Percentiles rank a stretch among this genome's conserved stretches.
These are phyloP conservation scores for Corythornis cristatus DNA, from an alignment of 2,113 vertebrate genomes.

Conservation along the genomic window DNA sequence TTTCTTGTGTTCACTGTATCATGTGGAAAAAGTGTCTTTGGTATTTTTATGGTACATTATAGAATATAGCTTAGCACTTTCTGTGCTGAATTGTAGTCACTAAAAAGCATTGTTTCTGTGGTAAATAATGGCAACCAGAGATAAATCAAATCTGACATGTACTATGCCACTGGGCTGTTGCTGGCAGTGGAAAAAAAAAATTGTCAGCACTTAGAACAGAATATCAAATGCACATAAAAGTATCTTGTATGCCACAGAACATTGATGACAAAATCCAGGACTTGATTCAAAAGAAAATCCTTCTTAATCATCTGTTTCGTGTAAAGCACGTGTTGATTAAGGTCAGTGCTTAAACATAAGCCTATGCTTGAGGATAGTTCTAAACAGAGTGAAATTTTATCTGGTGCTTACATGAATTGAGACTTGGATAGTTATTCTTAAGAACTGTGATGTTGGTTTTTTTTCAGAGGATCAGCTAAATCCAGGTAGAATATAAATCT, in stretches of 20 bases:
- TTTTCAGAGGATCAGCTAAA: background rate
- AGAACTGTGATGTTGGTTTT: background rate
- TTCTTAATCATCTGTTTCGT: background rate
- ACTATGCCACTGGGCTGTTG: background rate
- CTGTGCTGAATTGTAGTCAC: slow-evolving; percentile 11
- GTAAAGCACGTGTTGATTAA: slow-evolving; percentile 16
- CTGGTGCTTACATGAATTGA: background rate
- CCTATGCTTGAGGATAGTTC: background rate
- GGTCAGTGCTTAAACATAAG: background rate
- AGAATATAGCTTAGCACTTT: background rate
- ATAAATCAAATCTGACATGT: slow-evolving; percentile 45
- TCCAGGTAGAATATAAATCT: background rate
- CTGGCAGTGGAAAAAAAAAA: background rate
- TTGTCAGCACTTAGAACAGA: background rate
- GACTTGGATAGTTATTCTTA: background rate
- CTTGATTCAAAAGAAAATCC: slow-evolving; percentile 1
- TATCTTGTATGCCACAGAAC: background rate
- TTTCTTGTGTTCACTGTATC: background rate
- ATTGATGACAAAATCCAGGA: background rate
- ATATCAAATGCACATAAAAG: slow-evolving; percentile 3
- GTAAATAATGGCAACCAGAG: slow-evolving; percentile 38
- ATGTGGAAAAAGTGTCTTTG: background rate
- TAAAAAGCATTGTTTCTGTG: slow-evolving; percentile 15
- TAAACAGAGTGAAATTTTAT: background rate
- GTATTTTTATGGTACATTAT: background rate